Evolutionary conservation across 2,888 invertebrate genomes (phyloP).

Genomic region (Meteorus cinctellus): DNA sequence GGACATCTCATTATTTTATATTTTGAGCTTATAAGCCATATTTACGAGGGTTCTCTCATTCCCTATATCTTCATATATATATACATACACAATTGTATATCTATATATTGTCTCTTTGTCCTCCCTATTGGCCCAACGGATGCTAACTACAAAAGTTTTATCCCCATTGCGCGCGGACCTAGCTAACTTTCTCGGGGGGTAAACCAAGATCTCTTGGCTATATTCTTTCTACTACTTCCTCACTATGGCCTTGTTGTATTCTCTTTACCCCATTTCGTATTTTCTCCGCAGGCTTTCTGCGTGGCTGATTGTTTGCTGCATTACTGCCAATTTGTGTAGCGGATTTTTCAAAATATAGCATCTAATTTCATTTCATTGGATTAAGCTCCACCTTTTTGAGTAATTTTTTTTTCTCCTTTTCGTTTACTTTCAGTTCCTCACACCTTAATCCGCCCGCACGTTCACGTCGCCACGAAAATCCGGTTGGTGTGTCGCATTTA

Average conservation of each 20-base stretch:
- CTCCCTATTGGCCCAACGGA: constrained; percentile 34
- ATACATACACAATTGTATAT: not conserved
- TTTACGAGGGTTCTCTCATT: constrained; percentile 59
- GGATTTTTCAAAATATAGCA: constrained; percentile 53
- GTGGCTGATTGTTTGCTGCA: constrained; percentile 36
- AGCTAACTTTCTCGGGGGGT: constrained; percentile 50
- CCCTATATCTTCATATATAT: not conserved
- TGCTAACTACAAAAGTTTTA: constrained; percentile 58
- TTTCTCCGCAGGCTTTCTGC: constrained; percentile 32
- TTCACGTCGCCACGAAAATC: constrained; percentile 18
- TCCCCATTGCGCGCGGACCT: constrained; percentile 49
- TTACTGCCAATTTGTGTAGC: constrained; percentile 56
- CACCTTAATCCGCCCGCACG: constrained; percentile 37
- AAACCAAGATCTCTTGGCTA: constrained; percentile 34
- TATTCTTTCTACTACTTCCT: constrained; percentile 8
- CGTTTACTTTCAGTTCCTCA: constrained; percentile 12
- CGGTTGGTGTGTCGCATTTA: constrained; percentile 22
- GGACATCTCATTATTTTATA: constrained; percentile 65
- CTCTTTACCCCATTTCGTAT: constrained; percentile 25
- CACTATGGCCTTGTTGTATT: constrained; percentile 5
- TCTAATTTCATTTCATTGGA: constrained; percentile 54
- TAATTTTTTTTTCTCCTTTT: constrained; percentile 11
- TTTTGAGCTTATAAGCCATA: constrained; percentile 66
- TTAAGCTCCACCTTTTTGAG: constrained; percentile 37
- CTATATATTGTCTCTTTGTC: constrained; percentile 21